A percentile compares a stretch with the other conserved stretches of the same genome.
Evolutionary conservation across 1,140 invertebrate genomes (phyloP).

Genomic region (Cydia splendana): DNA sequence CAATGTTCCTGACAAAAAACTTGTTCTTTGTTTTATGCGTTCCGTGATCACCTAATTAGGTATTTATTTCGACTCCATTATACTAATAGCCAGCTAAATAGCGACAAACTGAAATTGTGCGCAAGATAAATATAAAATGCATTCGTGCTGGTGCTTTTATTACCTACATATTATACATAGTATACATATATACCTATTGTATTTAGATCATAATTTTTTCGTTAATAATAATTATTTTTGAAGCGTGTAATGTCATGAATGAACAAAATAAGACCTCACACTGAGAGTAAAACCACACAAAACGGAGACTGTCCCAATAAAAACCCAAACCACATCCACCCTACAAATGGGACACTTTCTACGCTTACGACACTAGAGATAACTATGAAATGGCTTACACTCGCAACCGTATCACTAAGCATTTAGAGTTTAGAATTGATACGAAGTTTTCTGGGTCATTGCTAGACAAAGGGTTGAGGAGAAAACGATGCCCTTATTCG

Average conservation of each 20-base stretch:
- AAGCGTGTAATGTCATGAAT: background rate
- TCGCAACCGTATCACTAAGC: constrained; percentile 42
- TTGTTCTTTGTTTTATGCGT: no score
- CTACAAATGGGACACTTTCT: constrained; percentile 64
- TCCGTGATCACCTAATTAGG: no score
- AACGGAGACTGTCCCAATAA: constrained; percentile 14
- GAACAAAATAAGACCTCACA: background rate
- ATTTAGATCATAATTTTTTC: background rate
- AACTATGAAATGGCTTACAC: constrained; percentile 45
- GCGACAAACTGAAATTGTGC: no score
- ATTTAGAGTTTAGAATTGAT: constrained; percentile 36
- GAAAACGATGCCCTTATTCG: constrained; percentile 47
- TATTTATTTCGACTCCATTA: no score
- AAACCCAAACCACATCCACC: constrained; percentile 41
- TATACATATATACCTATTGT: no score
- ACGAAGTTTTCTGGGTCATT: constrained; percentile 37
- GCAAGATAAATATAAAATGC: no score
- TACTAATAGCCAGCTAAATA: no score
- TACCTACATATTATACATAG: no score
- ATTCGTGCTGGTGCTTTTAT: no score
- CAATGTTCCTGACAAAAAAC: no score
- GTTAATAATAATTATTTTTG: background rate
- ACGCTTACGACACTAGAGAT: constrained; percentile 49
- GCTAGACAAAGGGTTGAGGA: constrained; percentile 45
- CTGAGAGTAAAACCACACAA: constrained; percentile 13